Base-by-base conservation (phyloP, 92 coral and sea anemone genomes). In the Epizoanthus rinbou region DNA sequence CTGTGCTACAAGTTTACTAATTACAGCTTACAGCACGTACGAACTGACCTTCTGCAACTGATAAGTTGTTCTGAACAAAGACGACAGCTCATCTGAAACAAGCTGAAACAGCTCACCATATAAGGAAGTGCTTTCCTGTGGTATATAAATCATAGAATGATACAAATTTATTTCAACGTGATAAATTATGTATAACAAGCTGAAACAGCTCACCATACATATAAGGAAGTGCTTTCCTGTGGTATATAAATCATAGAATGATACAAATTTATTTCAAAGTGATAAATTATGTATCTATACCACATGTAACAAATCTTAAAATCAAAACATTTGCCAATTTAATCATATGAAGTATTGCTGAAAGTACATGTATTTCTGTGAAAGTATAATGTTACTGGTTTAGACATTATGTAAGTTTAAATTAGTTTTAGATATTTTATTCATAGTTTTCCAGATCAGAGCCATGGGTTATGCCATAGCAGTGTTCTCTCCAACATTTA, bases 1-100 rank as follows among this genome's bases (percentile, higher is more conserved):
- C 57, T 17, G 18, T 74, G 37, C 31, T 53, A 8, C 1, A 45
- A 23, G 3, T 74, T 17, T 24, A 28, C 31, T 28, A 28, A 28
- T 28, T 28, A 57, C 58, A 24, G 14, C 14, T 33, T 6, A 15
- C 31, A 33, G 15, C 6, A 57, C 7, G 8, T 10, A 23, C 19
- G 2, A 57, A 84, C 88, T 67, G 35, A 93, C 98, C 98, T 92
- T 94, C 75, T 96, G 98, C 28, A 96, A 74, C 80, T 94, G 96
- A 83, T 92, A 96, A 0, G 99, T 79, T 82, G 76, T 94, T 74
- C 87, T 96, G 87, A 96, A 96, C 37, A 96, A 75, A 47, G 68
- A 79, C 11, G 98, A 91, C 31, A 96, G 89, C 37, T 96, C 94
- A 63, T 91, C 90, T 43, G 99, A 94, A 23, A 94, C 91, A 59